A percentile compares a stretch with the other conserved stretches of the same genome.
phyloP scores from a whole-genome alignment of 2,797 vertebrate genomes.

The Malurus leucopterus region DNA sequence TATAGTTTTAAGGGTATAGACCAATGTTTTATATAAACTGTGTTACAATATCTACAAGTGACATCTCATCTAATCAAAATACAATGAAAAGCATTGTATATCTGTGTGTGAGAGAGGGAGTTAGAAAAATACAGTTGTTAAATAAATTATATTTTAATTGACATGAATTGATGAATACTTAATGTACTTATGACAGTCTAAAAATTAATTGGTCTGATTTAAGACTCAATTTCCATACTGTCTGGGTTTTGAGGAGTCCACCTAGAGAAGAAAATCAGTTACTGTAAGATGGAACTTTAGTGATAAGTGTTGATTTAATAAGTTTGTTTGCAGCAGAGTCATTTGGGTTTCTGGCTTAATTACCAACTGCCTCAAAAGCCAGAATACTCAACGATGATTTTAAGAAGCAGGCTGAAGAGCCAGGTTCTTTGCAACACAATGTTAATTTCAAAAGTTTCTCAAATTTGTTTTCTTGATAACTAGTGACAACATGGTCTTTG shows the following conservation, averaged over 20 bases:
- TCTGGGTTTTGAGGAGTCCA: background rate
- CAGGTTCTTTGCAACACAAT: conserved; percentile 17
- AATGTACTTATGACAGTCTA: background rate
- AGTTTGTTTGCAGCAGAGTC: conserved; percentile 63
- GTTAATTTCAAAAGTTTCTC: background rate
- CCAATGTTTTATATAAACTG: background rate
- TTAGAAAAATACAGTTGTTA: conserved; percentile 17
- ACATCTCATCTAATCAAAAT: background rate
- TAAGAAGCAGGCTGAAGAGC: conserved; percentile 27
- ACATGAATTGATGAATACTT: conserved; percentile 8
- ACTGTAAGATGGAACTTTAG: conserved; percentile 39
- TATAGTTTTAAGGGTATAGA: background rate
- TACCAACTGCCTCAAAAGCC: conserved; percentile 23
- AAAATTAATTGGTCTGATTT: conserved; percentile 32
- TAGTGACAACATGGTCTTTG: background rate
- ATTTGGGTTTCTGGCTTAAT: conserved; percentile 57
- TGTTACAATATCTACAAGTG: background rate
- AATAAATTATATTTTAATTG: conserved; percentile 17
- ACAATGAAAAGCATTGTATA: background rate
- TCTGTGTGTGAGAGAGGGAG: background rate
- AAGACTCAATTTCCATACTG: conserved; percentile 38
- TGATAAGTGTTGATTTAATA: conserved; percentile 59
- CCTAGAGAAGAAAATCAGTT: conserved; percentile 41
- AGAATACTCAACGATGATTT: conserved; percentile 27
- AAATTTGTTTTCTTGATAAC: background rate